Conservation (phyloP, 2,113 vertebrate genomes). For the Rhinoderma darwinii region DNA sequence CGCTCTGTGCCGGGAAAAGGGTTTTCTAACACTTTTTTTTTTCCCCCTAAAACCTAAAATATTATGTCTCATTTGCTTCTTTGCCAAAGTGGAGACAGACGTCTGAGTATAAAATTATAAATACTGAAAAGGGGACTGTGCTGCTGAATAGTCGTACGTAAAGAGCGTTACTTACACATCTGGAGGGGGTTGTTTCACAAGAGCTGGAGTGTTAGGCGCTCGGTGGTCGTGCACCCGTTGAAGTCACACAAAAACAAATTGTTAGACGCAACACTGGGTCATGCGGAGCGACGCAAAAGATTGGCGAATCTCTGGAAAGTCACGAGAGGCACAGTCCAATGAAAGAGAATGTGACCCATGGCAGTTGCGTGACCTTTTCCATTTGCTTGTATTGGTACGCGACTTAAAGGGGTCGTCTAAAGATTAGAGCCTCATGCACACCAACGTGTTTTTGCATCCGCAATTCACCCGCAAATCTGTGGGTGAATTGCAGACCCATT, state of each 20-base stretch:
- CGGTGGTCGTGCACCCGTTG: no score
- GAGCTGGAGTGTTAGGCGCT: neutral
- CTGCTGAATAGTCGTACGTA: neutral
- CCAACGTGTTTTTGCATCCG: no score
- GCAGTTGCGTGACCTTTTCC: no score
- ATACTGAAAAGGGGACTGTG: neutral
- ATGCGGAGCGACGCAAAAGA: neutral
- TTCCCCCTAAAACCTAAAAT: slow-evolving; percentile 20
- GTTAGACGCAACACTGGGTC: no score
- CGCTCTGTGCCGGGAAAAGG: slow-evolving; percentile 5
- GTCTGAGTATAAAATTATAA: slow-evolving; percentile 12
- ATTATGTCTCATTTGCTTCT: slow-evolving; percentile 17
- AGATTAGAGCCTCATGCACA: no score
- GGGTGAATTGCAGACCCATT: no score
- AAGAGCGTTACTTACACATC: neutral
- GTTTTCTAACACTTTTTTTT: slow-evolving; percentile 10
- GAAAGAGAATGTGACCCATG: no score
- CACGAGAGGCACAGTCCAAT: neutral
- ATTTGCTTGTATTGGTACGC: no score
- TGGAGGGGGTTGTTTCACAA: neutral
- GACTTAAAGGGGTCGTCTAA: no score
- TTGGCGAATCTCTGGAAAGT: neutral
- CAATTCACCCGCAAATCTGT: no score
- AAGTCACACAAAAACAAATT: no score
- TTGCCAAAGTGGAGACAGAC: slow-evolving; percentile 28